Conservation (phyloP, 2,113 vertebrate species). For the Aplodontia rufa region DNA sequence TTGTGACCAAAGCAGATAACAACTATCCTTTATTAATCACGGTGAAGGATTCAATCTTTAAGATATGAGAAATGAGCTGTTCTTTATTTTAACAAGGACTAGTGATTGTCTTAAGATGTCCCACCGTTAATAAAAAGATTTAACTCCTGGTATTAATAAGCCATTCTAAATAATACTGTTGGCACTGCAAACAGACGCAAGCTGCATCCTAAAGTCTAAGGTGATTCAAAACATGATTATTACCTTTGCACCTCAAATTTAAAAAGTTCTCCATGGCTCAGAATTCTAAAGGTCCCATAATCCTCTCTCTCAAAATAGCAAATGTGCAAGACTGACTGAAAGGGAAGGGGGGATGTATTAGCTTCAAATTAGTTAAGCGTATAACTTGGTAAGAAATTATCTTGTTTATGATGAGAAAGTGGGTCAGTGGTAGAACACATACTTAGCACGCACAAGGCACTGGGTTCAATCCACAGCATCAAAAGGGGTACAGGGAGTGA, state of each 20-base stretch:
- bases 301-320: neutral
- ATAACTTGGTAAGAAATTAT: conserved; percentile 38
- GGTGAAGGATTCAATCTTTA: conserved; percentile 81
- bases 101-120: conserved; percentile 69
- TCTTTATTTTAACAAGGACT: conserved; percentile 77
- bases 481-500: neutral
- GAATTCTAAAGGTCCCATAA: neutral
- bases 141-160: conserved; percentile 65
- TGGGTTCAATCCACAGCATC: neutral
- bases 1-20: conserved; percentile 91
- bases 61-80: conserved; percentile 82
- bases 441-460: neutral
- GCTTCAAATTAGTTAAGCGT: neutral
- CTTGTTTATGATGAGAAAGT: neutral
- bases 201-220: neutral
- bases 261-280: neutral
- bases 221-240: neutral
- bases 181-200: conserved; percentile 34
- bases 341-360: neutral
- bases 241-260: neutral
- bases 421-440: neutral
- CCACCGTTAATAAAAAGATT: conserved; percentile 70
- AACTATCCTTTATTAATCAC: conserved; percentile 93
- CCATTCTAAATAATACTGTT: conserved; percentile 41
- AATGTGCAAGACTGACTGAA: conserved; percentile 2